A percentile compares a stretch with the other conserved stretches of the same genome.
Evolutionary conservation across 2,888 invertebrate genomes (phyloP).

Genomic region (Mythimna albipuncta): DNA sequence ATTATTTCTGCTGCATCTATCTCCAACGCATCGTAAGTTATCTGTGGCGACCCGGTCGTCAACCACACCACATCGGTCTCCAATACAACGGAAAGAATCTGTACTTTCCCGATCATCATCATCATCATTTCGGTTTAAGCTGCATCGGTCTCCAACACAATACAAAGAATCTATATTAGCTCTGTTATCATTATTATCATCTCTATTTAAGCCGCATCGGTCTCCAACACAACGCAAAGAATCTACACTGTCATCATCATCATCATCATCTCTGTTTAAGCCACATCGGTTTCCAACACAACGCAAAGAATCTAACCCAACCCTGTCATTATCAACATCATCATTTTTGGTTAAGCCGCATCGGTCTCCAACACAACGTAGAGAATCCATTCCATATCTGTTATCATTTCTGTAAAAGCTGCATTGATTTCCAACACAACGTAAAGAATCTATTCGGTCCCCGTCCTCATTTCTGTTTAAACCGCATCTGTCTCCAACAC

Average conservation of each 20-base stretch:
- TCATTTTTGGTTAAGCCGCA: slow-evolving; percentile 4
- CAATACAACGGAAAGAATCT: not conserved
- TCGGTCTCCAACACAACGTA: not conserved
- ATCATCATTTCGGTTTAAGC: not conserved
- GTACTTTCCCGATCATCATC: not conserved
- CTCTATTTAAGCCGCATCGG: too few species aligned
- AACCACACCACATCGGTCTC: not conserved
- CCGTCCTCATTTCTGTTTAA: not conserved
- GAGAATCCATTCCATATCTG: not conserved
- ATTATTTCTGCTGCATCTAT: slow-evolving; percentile 23
- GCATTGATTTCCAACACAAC: not conserved
- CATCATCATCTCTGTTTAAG: not conserved
- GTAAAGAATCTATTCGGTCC: not conserved
- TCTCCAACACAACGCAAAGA: too few species aligned
- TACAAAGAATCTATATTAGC: not conserved
- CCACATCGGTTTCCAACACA: not conserved
- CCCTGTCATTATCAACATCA: not conserved
- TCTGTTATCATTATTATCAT: not conserved
- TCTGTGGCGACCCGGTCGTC: not conserved
- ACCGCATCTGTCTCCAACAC: not conserved
- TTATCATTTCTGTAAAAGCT: not conserved
- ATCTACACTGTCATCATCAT: too few species aligned
- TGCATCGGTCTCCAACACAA: slow-evolving; percentile 6
- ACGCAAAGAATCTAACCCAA: not conserved
- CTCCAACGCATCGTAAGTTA: slow-evolving; percentile 18